Evolutionary conservation across 2,888 invertebrate genomes (phyloP), one percentile per base, ranked within the genome.

Genomic region (Caenorhabditis sp.): DNA sequence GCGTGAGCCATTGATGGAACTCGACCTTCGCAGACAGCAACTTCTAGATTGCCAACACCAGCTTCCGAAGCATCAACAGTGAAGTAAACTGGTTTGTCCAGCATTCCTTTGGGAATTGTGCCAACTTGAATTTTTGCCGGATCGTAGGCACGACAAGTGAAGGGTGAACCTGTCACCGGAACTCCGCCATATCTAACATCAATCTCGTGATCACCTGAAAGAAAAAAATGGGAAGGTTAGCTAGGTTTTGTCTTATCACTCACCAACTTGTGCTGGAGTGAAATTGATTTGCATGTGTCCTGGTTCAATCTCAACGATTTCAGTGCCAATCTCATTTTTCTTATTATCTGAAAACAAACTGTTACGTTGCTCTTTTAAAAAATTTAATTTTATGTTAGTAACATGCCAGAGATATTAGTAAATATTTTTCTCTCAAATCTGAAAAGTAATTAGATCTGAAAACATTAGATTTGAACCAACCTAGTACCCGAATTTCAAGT

Each of bases 11-110:
- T 95, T 0, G 96, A 96, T 0, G 97, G 95, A 37, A 97, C 96
- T 73, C 95, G 92, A 0, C 97, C 97, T 8, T 96, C 95, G 88
- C 99, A 97, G 31, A 99, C 97, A 0, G 96, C 95, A 69, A 99
- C 97, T 89, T 99, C 97, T 54, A 99, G 90, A 89, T 99, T 97
- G 24, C 99, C 99, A 0, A 97, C 95, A 21, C 97, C 99, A 4
- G 97, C 97, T 89, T 95, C 94, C 88, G 95, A 94, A 17, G 97
- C 97, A 89, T 99, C 97, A 88, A 99, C 87, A 17, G 71, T 78
- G 69, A 96, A 93, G 86, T 95, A 94, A n/a, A 95, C 94, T 4
- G 94, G 93, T 79, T 95, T 92, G 62, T 95, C 95, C 12, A 96
- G 93, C 66, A 92, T 92, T 49, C 93, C 93, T 77, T 93, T 92